Evolutionary conservation across 2,113 vertebrate species (phyloP).

Genomic region (Hydrolagus affinis): DNA sequence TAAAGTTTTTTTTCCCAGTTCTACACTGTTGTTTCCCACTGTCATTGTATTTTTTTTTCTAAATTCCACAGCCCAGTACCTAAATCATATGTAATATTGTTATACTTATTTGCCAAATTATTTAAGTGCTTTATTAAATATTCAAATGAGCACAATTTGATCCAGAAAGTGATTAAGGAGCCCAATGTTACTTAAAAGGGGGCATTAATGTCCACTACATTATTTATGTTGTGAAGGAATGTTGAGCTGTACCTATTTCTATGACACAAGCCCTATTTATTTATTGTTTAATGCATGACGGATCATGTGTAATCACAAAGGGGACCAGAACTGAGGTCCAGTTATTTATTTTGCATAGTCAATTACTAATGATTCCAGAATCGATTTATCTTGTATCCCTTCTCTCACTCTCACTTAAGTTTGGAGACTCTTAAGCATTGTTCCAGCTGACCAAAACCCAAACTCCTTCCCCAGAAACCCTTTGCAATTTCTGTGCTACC

Average conservation of each 20-base stretch:
- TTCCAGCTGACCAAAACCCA: too few species aligned
- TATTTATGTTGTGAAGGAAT: constrained; percentile 6
- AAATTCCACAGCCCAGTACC: background rate
- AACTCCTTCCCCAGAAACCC: background rate
- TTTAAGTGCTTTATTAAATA: background rate
- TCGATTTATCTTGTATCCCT: background rate
- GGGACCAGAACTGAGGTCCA: background rate
- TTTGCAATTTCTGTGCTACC: background rate
- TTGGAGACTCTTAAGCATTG: too few species aligned
- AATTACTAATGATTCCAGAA: background rate
- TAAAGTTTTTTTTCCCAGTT: background rate
- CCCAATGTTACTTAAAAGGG: background rate
- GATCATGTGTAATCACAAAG: background rate
- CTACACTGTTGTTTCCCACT: background rate
- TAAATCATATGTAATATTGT: too few species aligned
- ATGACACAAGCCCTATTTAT: constrained; percentile 3
- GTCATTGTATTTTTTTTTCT: too few species aligned
- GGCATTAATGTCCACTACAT: background rate
- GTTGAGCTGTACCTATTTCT: background rate
- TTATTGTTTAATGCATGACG: background rate
- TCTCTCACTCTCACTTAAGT: background rate
- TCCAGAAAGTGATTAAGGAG: background rate
- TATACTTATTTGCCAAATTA: background rate
- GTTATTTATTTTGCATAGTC: background rate
- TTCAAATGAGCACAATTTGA: background rate